A percentile compares a stretch with the other conserved stretches of the same genome.
These are phyloP conservation scores for Pandemis corylana DNA, from an alignment of 2,888 invertebrate species.

Conservation along the genomic window DNA sequence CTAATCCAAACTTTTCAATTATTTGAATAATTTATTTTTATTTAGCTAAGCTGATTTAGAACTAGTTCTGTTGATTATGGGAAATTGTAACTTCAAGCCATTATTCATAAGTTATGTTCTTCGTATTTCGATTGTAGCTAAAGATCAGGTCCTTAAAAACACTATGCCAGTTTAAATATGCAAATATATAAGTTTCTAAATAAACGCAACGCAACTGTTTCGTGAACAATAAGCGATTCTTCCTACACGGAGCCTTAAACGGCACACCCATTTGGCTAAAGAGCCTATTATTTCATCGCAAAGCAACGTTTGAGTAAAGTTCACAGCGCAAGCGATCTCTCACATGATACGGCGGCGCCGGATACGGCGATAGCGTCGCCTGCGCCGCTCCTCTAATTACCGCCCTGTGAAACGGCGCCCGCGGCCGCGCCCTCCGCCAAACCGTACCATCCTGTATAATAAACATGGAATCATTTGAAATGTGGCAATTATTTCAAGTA, in stretches of 20 bases:
- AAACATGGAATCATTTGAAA: constrained; percentile 32
- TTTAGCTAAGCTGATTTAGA: constrained; percentile 2
- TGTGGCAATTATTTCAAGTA: constrained; percentile 26
- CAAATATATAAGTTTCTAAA: not conserved
- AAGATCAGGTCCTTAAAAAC: no score
- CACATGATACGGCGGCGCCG: constrained; percentile 75
- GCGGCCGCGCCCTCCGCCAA: constrained; percentile 28
- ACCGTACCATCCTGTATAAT: constrained; percentile 24
- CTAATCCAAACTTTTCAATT: not conserved
- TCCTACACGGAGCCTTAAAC: not conserved
- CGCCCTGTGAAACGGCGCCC: constrained; percentile 52
- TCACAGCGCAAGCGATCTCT: constrained; percentile 65
- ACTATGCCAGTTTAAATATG: no score
- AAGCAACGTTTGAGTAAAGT: constrained; percentile 22
- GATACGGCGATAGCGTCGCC: constrained; percentile 70
- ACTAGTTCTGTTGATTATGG: not conserved
- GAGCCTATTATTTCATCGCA: constrained; percentile 20
- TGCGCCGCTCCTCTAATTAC: constrained; percentile 74
- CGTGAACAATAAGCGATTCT: not conserved
- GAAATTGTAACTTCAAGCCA: not conserved
- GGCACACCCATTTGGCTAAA: not conserved
- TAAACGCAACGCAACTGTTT: not conserved
- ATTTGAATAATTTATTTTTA: constrained; percentile 1
- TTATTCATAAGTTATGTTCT: not conserved
- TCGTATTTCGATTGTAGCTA: not conserved